A percentile compares a stretch with the other conserved stretches of the same genome.
Conservation (phyloP, 2,888 invertebrate genomes). For the Metopia argyrocephala region DNA sequence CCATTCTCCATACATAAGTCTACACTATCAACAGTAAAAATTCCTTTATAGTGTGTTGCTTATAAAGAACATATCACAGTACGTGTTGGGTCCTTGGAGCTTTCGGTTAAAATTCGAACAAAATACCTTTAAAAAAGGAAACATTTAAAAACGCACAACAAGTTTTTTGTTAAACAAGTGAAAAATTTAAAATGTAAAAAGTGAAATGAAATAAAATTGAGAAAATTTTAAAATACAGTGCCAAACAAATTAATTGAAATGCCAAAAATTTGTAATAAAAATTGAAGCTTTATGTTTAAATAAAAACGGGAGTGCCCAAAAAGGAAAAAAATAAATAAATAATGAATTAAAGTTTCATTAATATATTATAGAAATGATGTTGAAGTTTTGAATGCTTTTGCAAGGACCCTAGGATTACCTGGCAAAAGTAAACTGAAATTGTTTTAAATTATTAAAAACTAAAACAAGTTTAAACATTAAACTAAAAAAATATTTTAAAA, state of each 20-base stretch:
- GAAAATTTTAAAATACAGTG: background rate
- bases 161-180: constrained; percentile 23
- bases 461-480: no score
- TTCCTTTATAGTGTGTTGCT: constrained; percentile 57
- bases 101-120: constrained; percentile 54
- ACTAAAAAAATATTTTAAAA: no score
- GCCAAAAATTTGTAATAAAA: no score
- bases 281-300: no score
- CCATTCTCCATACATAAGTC: constrained; percentile 58
- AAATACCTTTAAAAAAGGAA: background rate
- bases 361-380: background rate
- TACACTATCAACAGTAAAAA: constrained; percentile 42
- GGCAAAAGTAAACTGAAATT: constrained; percentile 50
- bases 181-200: background rate
- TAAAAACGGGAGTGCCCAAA: constrained; percentile 48
- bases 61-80: constrained; percentile 70
- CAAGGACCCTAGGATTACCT: constrained; percentile 68
- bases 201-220: background rate
- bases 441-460: background rate
- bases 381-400: constrained; percentile 55
- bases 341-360: background rate
- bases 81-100: constrained; percentile 74
- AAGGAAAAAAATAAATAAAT: background rate
- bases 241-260: no score
- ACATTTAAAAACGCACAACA: constrained; percentile 9